phyloP scores from a whole-genome alignment of 2,888 invertebrate species.

The Halictus ligatus region DNA sequence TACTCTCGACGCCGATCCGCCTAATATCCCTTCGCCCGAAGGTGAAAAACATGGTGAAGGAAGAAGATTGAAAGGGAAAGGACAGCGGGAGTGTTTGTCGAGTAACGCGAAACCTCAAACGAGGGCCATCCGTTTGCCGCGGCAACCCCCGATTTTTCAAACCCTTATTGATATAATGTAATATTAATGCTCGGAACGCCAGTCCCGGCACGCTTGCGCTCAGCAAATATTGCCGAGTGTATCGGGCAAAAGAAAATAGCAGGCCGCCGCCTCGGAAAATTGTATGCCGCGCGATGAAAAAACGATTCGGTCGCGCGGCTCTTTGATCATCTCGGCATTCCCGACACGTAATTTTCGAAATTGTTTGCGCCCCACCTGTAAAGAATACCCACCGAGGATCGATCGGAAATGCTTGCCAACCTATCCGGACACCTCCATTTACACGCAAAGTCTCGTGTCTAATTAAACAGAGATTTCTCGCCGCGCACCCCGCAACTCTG shows the following conservation, averaged over 20 bases:
- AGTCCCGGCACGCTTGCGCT: conserved; percentile 71
- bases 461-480: background rate
- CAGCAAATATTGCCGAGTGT: conserved; percentile 71
- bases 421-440: background rate
- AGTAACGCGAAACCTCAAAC: conserved; percentile 82
- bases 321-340: conserved; percentile 17
- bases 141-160: conserved; percentile 75
- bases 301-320: conserved; percentile 3
- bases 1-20: conserved; percentile 58
- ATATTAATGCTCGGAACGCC: conserved; percentile 72
- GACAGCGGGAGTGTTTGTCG: conserved; percentile 78
- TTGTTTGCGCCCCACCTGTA: background rate
- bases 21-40: conserved; percentile 71
- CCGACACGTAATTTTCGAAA: conserved; percentile 6
- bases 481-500: background rate
- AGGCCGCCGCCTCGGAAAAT: conserved; percentile 14
- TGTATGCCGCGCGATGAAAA: conserved; percentile 15
- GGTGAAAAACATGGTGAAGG: conserved; percentile 69
- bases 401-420: background rate
- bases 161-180: conserved; percentile 75
- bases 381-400: background rate
- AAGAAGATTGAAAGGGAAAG: conserved; percentile 66
- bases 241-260: conserved; percentile 56
- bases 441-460: background rate
- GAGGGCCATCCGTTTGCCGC: conserved; percentile 74